A percentile compares a stretch with the other conserved stretches of the same genome.
These are phyloP conservation scores for Willisornis vidua DNA, from an alignment of 2,113 vertebrate genomes.

Conservation along the genomic window DNA sequence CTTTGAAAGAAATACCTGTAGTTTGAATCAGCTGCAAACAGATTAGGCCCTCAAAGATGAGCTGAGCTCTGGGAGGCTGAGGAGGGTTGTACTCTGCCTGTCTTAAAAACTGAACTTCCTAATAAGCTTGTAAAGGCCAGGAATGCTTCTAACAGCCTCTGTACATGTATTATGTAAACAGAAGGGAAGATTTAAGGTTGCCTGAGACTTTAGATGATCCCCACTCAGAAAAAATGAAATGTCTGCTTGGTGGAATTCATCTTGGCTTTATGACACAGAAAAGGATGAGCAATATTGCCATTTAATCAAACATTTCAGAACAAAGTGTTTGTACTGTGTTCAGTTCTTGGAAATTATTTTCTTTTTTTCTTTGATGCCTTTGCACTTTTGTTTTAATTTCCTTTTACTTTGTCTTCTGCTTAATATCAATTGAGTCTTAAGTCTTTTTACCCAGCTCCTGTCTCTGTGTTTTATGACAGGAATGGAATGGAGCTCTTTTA, in stretches of 20 bases:
- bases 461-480: background rate
- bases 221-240: background rate
- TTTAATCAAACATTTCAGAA: background rate
- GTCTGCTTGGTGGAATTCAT: background rate
- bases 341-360: background rate
- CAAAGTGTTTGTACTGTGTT: background rate
- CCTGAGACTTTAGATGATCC: background rate
- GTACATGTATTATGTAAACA: background rate
- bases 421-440: background rate
- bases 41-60: background rate
- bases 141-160: background rate
- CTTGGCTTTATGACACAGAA: background rate
- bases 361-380: background rate
- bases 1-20: background rate
- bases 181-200: background rate
- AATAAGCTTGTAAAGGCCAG: background rate
- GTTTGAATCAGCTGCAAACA: background rate
- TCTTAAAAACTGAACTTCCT: background rate
- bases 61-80: background rate
- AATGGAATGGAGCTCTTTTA: background rate
- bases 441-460: background rate
- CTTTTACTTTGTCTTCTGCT: background rate
- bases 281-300: background rate
- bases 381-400: background rate
- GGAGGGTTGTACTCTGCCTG: background rate